Evolutionary conservation across 2,888 invertebrate genomes (phyloP).

Genomic region (Drosophila paranaensis): DNA sequence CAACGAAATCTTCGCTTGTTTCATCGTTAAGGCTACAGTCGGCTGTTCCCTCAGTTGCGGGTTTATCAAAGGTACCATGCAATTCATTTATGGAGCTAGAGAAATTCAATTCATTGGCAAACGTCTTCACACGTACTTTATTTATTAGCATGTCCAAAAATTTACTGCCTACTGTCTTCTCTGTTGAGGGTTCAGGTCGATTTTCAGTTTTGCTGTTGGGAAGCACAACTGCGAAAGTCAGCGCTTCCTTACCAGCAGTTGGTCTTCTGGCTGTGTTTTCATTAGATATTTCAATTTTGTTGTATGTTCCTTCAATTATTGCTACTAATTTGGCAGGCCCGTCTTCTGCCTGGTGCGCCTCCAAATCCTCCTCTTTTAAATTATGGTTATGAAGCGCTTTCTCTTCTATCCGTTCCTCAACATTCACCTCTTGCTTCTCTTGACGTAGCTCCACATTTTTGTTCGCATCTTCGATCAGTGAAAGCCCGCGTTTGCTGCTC

Average conservation of each 20-base stretch:
- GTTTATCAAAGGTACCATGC: neutral
- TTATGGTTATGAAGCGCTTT: neutral
- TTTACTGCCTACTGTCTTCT: conserved; percentile 61
- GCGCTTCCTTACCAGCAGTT: neutral
- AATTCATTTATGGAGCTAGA: neutral
- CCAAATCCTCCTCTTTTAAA: neutral
- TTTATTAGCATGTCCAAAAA: conserved; percentile 83
- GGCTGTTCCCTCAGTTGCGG: neutral
- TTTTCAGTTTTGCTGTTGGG: neutral
- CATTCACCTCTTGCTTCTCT: neutral
- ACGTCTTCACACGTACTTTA: conserved; percentile 74
- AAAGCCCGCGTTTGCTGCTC: conserved; percentile 71
- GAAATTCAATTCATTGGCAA: conserved; percentile 52
- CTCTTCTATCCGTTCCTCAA: neutral
- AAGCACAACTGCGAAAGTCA: neutral
- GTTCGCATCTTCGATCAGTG: conserved; percentile 68
- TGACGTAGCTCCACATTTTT: conserved; percentile 36
- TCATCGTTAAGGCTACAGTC: conserved; percentile 48
- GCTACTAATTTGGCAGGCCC: neutral
- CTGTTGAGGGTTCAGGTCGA: conserved; percentile 2
- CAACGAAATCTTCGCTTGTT: conserved; percentile 76
- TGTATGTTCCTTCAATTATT: neutral
- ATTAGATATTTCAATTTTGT: neutral
- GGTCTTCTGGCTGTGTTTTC: neutral
- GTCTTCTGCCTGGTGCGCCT: neutral